phyloP scores from a whole-genome alignment of 2,888 invertebrate species.

The Cosmia pyralina region DNA sequence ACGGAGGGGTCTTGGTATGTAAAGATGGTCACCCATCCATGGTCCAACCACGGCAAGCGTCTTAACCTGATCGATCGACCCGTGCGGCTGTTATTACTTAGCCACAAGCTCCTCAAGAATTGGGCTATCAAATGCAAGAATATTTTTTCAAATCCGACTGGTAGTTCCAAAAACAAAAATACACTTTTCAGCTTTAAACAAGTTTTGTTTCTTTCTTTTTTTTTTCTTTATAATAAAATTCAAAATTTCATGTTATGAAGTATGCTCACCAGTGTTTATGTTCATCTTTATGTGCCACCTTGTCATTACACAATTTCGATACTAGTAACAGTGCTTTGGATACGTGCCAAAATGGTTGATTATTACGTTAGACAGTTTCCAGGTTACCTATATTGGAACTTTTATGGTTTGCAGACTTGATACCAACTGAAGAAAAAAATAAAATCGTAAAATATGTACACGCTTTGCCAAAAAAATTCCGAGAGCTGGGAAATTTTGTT shows the following conservation, averaged over 20 bases:
- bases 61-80: too few species aligned
- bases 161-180: too few species aligned
- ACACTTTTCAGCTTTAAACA: too few species aligned
- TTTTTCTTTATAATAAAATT: background rate
- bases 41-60: too few species aligned
- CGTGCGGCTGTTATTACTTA: too few species aligned
- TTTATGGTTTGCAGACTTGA: conserved; percentile 16
- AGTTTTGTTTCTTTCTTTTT: too few species aligned
- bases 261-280: background rate
- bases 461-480: conserved; percentile 22
- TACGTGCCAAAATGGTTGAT: conserved; percentile 26
- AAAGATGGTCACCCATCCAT: too few species aligned
- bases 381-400: conserved; percentile 29
- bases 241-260: background rate
- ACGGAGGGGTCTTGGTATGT: too few species aligned
- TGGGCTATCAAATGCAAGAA: too few species aligned
- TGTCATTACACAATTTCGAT: conserved; percentile 7
- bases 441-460: conserved; percentile 29
- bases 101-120: too few species aligned
- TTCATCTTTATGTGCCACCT: too few species aligned
- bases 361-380: conserved; percentile 6
- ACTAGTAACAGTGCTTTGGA: conserved; percentile 18
- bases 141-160: too few species aligned
- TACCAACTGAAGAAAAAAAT: conserved; percentile 21
- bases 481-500: background rate